These are phyloP conservation scores for Chaetodon auriga DNA, from an alignment of 2,113 vertebrate species.

Conservation along the genomic window DNA sequence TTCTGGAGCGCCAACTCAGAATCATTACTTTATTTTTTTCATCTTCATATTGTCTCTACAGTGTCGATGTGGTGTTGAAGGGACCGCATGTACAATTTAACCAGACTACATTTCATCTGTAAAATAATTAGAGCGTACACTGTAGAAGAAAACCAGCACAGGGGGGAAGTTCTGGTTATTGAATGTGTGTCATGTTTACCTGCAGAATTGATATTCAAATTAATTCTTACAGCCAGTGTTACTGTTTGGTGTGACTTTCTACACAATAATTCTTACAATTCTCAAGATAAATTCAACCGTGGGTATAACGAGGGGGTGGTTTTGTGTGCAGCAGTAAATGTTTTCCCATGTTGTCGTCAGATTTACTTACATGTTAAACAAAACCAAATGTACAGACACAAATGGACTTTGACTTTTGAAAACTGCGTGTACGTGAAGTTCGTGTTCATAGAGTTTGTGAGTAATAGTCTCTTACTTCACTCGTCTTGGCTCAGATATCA, in stretches of 20 bases:
- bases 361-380: neutral
- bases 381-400: slow-evolving; percentile 10
- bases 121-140: neutral
- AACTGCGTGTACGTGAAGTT: neutral
- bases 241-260: neutral
- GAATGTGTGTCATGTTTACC: slow-evolving; percentile 10
- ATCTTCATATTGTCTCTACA: neutral
- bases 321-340: neutral
- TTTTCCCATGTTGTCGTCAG: neutral
- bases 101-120: neutral
- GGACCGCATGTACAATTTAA: neutral
- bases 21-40: neutral
- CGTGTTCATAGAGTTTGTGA: neutral
- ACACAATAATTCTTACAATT: neutral
- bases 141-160: neutral
- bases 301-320: neutral
- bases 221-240: neutral
- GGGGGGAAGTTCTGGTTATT: neutral
- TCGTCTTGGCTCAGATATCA: neutral
- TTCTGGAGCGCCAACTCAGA: neutral
- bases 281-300: neutral
- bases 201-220: neutral
- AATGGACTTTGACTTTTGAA: neutral
- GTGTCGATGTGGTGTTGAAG: neutral
- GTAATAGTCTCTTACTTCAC: neutral